Conservation (phyloP, 2,888 invertebrate species). For the Lottia scabra region DNA sequence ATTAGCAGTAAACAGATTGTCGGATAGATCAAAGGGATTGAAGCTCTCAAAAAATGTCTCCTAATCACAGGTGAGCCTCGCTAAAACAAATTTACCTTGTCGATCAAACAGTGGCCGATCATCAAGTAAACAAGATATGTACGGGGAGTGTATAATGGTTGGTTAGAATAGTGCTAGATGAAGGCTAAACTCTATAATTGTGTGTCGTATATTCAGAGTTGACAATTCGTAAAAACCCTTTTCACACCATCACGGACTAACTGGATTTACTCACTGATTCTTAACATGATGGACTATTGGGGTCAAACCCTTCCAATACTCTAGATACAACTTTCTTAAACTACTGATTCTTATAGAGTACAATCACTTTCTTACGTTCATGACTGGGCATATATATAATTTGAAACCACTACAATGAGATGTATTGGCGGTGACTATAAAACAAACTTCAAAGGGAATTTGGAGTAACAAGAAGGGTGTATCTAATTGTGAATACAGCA, state of each 20-base stretch:
- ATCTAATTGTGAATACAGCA: not conserved
- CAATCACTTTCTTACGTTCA: conserved; percentile 12
- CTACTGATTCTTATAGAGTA: not conserved
- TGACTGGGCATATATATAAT: conserved; percentile 17
- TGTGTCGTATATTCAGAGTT: conserved; percentile 7
- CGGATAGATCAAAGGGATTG: conserved; percentile 34
- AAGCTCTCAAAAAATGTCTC: conserved; percentile 37
- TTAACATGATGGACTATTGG: conserved; percentile 17
- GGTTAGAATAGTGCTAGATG: not conserved
- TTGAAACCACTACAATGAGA: not conserved
- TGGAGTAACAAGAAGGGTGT: not conserved
- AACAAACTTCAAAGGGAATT: not conserved
- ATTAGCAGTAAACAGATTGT: conserved; percentile 29
- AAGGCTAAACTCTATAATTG: not conserved
- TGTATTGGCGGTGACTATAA: not conserved
- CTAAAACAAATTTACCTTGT: conserved; percentile 41
- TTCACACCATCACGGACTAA: conserved; percentile 34
- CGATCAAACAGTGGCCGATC: conserved; percentile 35
- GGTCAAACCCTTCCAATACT: conserved; percentile 11
- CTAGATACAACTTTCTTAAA: not conserved
- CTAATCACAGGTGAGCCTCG: conserved; percentile 44
- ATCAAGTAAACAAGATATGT: conserved; percentile 26
- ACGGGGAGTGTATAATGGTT: conserved; percentile 6
- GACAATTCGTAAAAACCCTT: conserved; percentile 27
- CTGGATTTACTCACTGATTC: conserved; percentile 29